Conservation (phyloP, 2,113 vertebrate species). For the Cynocephalus volans region DNA sequence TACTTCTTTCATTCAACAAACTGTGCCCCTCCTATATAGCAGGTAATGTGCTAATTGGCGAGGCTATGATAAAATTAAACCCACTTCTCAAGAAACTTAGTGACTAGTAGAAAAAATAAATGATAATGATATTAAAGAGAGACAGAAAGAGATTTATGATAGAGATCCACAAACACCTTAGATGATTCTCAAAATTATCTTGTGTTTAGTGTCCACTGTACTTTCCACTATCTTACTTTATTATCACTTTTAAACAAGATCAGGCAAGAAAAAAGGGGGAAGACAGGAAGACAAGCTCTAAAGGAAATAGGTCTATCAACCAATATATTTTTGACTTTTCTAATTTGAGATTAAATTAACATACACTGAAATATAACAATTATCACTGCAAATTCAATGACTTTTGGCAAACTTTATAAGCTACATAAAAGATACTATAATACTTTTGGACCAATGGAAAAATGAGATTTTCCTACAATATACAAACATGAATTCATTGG, state of each 20-base stretch:
- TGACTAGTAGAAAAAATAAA: not conserved
- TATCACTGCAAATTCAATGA: not conserved
- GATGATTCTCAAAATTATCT: conserved; percentile 2
- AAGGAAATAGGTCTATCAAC: not conserved
- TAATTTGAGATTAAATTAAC: conserved; percentile 31
- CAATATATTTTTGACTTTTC: not conserved
- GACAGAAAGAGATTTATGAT: not conserved
- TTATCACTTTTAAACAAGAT: conserved; percentile 31
- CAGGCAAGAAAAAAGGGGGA: not conserved
- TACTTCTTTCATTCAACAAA: conserved; percentile 42
- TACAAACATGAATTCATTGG: not conserved
- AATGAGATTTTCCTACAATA: not conserved
- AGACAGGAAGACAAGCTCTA: not conserved
- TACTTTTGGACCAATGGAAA: not conserved
- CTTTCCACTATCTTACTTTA: not conserved
- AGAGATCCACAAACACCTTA: not conserved
- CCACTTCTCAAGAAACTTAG: not conserved
- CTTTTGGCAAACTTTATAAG: not conserved
- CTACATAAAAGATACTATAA: not conserved
- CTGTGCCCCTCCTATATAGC: not conserved
- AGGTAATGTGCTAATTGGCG: not conserved
- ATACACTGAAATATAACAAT: conserved; percentile 19
- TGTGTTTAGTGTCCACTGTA: not conserved
- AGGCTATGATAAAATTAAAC: conserved; percentile 39
- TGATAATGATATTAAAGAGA: conserved; percentile 3